A percentile compares a stretch with the other conserved stretches of the same genome.
Evolutionary conservation across 1,140 invertebrate genomes (phyloP).

Genomic region (Heliconius hewitsoni): DNA sequence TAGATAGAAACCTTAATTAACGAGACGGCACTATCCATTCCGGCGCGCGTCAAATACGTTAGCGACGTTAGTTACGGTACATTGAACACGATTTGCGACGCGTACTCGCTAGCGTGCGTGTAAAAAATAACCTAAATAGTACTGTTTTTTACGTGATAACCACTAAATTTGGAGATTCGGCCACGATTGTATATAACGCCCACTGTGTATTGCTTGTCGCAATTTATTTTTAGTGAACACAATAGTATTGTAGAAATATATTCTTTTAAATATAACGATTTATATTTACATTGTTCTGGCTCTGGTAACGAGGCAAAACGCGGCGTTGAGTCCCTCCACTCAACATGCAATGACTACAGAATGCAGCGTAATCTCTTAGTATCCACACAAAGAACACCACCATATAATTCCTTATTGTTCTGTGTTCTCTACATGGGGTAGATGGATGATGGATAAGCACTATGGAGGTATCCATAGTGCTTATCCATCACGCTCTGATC

Average conservation of each 20-base stretch:
- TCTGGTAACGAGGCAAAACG: too few relatives aligned
- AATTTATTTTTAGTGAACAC: not conserved
- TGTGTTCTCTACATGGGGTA: too few relatives aligned
- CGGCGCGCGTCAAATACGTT: constrained; percentile 29
- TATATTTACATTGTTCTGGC: too few relatives aligned
- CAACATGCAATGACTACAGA: too few relatives aligned
- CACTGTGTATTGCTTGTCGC: not conserved
- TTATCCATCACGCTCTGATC: too few relatives aligned
- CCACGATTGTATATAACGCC: not conserved
- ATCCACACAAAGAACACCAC: too few relatives aligned
- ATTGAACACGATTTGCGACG: constrained; percentile 45
- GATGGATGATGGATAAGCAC: too few relatives aligned
- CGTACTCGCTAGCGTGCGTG: constrained; percentile 20
- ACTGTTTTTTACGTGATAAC: constrained; percentile 20
- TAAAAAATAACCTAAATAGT: constrained; percentile 17
- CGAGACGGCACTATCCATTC: constrained; percentile 33
- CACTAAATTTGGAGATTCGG: constrained; percentile 22
- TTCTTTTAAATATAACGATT: not conserved
- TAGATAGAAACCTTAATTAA: constrained; percentile 40
- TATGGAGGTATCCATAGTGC: too few relatives aligned
- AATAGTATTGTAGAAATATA: not conserved
- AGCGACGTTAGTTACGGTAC: constrained; percentile 39
- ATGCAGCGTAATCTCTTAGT: too few relatives aligned
- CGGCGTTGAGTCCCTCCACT: too few relatives aligned
- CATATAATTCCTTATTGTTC: too few relatives aligned